phyloP scores from a whole-genome alignment of 2,113 vertebrate species.

The Corythoichthys haematopterus region DNA sequence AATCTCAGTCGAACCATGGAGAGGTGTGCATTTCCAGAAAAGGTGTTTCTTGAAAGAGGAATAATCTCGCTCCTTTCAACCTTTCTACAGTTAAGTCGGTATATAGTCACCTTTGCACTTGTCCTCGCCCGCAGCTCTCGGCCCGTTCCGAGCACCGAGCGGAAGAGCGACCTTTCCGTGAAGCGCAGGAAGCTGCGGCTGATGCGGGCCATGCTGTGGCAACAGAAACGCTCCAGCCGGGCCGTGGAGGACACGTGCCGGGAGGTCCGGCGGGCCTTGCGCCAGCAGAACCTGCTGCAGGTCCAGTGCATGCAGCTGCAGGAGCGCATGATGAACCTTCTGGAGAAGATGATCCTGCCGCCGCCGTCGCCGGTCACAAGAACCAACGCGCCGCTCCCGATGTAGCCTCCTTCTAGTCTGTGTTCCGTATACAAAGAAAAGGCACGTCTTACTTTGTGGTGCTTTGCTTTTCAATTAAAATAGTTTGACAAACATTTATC shows the following conservation, averaged over 20 bases:
- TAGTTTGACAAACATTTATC: not conserved
- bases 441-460: conserved; percentile 7
- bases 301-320: conserved; percentile 93
- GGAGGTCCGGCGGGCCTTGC: conserved; percentile 87
- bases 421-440: conserved; percentile 2
- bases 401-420: not conserved
- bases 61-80: too few relatives aligned
- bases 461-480: not conserved
- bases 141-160: conserved; percentile 72
- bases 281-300: conserved; percentile 93
- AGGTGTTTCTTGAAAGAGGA: too few relatives aligned
- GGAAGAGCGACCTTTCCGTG: conserved; percentile 75
- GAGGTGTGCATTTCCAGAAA: too few relatives aligned
- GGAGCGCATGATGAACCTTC: conserved; percentile 94
- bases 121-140: conserved; percentile 73
- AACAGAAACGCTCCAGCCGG: conserved; percentile 83
- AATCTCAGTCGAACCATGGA: too few relatives aligned
- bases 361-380: conserved; percentile 6
- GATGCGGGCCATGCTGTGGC: conserved; percentile 90
- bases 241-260: conserved; percentile 91
- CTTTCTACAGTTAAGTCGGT: too few relatives aligned
- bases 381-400: not conserved
- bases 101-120: too few relatives aligned
- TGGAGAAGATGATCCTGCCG: conserved; percentile 86
- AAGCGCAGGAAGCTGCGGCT: conserved; percentile 86